Evolutionary conservation across 2,113 vertebrate genomes (phyloP).

Genomic region (Psephotus haematonotus): DNA sequence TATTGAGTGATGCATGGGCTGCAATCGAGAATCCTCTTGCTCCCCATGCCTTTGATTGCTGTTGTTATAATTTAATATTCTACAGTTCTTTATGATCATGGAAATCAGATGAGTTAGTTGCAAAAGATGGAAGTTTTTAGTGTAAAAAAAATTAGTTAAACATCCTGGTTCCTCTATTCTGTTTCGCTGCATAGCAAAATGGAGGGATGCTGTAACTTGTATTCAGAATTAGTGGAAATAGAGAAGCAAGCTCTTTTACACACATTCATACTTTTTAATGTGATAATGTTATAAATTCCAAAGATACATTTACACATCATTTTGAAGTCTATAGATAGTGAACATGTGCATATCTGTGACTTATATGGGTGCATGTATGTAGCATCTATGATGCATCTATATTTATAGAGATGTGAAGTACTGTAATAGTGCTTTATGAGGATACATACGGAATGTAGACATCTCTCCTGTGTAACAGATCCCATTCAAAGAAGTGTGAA

Average conservation of each 20-base stretch:
- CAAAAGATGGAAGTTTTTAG: constrained; percentile 31
- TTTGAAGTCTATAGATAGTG: neutral
- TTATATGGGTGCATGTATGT: too few species aligned
- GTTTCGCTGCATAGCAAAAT: neutral
- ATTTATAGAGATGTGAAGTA: neutral
- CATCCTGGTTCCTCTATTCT: neutral
- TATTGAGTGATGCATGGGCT: constrained; percentile 65
- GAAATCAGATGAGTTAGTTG: constrained; percentile 67
- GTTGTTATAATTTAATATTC: constrained; percentile 79
- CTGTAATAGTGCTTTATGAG: neutral
- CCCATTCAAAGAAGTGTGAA: neutral
- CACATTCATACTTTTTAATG: neutral
- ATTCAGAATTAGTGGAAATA: neutral
- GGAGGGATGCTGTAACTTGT: neutral
- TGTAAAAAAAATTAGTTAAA: constrained; percentile 26
- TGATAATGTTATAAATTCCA: neutral
- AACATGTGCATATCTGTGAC: fast-evolving
- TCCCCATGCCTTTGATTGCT: constrained; percentile 82
- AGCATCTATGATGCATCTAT: neutral
- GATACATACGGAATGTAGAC: neutral
- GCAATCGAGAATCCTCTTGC: constrained; percentile 73
- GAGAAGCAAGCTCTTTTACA: neutral
- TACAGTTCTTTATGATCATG: constrained; percentile 56
- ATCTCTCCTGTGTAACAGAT: neutral
- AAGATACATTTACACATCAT: neutral